Base-by-base conservation (phyloP, 2,113 vertebrate genomes). In the Malurus melanocephalus region DNA sequence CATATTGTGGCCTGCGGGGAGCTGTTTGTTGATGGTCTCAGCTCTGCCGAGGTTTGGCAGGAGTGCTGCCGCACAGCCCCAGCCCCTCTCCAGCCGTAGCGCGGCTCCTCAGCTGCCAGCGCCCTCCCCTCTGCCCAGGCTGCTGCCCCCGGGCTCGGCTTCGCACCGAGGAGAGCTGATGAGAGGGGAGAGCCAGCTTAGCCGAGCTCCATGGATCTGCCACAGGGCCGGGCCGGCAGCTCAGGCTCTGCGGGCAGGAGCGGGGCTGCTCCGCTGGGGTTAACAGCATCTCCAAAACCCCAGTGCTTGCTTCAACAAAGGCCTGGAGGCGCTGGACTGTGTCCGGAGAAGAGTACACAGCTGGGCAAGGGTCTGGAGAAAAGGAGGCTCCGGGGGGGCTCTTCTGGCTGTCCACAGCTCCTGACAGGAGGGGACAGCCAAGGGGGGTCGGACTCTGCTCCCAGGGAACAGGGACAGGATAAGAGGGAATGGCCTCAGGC, bases 231-330 rank as follows among this genome's bases (percentile, higher is more conserved):
- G 45, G 57, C 16, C 18, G 4, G 23, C 28, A 3, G 27, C 66
- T 10, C 57, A 7, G 43, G 43, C 32, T 22, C 52, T 33, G 42
- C 19, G 1, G 24, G 72, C 56, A 6, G 11, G n/a, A 12, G 52
- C 6, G 14, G 13, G 53, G 55, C 55, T 24, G 77, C 77, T 35
- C 53, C 0, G 6, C 72, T 2, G 26, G 7, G 10, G 3, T 30
- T 5, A 8, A 16, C 60, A 13, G 71, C 72, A 28, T 45, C 30
- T 13, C 72, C 55, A 6, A 21, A 49, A 4, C 6, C 7, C 26
- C 61, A 2, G 16, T 0, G 4, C 55, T 16, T 2, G 4, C 11
- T 17, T 8, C 52, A 5, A 7, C 9, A 38, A 32, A 40, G n/a
- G 4, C 18, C 3, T 2, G 64, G 24, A 14, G 56, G 20, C 9